phyloP scores from a whole-genome alignment of 2,113 vertebrate genomes.

The Gnathonemus echidnorhynchus region DNA sequence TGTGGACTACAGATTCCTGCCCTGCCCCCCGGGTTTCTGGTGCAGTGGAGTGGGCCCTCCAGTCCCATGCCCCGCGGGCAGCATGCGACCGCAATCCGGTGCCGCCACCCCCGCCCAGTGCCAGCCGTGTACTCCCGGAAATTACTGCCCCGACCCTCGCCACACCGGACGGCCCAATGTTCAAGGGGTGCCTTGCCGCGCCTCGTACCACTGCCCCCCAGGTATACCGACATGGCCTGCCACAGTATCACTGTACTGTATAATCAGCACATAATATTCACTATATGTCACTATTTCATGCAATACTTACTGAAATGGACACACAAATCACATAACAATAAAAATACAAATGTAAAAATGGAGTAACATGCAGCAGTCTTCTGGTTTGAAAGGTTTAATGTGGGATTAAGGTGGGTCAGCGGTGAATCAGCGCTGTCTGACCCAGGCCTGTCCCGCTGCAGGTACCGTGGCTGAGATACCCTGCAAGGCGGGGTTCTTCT shows the following conservation, averaged over 20 bases:
- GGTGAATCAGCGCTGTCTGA: neutral
- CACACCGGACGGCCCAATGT: constrained; percentile 60
- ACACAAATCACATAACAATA: neutral
- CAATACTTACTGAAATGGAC: neutral
- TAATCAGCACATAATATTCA: neutral
- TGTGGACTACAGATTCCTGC: constrained; percentile 55
- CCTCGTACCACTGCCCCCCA: constrained; percentile 75
- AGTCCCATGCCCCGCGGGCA: constrained; percentile 74
- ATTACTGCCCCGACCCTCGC: constrained; percentile 68
- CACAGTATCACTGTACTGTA: neutral
- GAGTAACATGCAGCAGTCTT: neutral
- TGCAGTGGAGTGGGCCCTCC: constrained; percentile 69
- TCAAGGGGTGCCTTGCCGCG: constrained; percentile 65
- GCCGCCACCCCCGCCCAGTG: constrained; percentile 67
- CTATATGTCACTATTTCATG: neutral
- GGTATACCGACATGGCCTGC: constrained; percentile 47
- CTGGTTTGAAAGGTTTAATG: neutral
- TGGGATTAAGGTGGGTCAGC: neutral
- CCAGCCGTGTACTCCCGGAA: constrained; percentile 65
- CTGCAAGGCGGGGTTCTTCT: constrained; percentile 76
- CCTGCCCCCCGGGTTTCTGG: constrained; percentile 79
- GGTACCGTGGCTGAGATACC: constrained; percentile 67
- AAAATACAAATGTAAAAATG: neutral
- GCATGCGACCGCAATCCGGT: constrained; percentile 64
- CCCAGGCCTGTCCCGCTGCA: constrained; percentile 35